Base-by-base conservation (phyloP, 2,113 vertebrate species). In the Mola mola region DNA sequence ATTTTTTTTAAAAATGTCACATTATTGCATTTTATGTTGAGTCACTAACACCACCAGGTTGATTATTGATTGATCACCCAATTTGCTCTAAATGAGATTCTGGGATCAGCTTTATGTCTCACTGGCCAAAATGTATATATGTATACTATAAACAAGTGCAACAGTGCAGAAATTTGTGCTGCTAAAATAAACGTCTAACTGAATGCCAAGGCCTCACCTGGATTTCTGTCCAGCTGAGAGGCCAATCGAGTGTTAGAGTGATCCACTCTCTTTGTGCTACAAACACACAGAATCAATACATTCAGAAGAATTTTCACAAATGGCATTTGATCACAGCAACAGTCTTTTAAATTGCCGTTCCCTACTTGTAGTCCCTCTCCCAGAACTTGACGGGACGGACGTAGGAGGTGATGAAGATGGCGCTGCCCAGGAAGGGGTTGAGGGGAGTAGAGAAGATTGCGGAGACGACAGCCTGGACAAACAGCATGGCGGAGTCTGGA, bases 361-460 rank as follows among this genome's bases (percentile, higher is more conserved):
- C 92, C 80, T 78, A 96, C 95, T 96, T 96, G 86, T 96, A 96
- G 84, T 96, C 95, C 0, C 95, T 88, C 43, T 96, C 95, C 95
- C 95, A 96, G 84, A 96, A 96, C 81, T 95, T 95, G 61, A 96
- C 93, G 0, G 95, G 95, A 6, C 95, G 90, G 0, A 94, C 94
- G 0, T 96, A 96, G 34, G 95, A 96, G 62, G 95, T 96, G 86
- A 96, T 92, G 72, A 96, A 96, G 26, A 95, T 94, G 0, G 95
- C 95, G 0, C 95, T 96, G 81, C 95, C 95, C 61, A 96, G 89
- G 26, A 96, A 91, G 0, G 95, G 95, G 87, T 95, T 96, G 37
- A 96, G 93, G 0, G 95, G 95, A 0, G 95, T 95, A 72, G 95
- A 96, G 84, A 96, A 95, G 13, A 96, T 43, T 0, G 95, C 93